phyloP scores from a whole-genome alignment of 37 sponge, comb jelly and placozoan species.

The Halichondria panicea region DNA sequence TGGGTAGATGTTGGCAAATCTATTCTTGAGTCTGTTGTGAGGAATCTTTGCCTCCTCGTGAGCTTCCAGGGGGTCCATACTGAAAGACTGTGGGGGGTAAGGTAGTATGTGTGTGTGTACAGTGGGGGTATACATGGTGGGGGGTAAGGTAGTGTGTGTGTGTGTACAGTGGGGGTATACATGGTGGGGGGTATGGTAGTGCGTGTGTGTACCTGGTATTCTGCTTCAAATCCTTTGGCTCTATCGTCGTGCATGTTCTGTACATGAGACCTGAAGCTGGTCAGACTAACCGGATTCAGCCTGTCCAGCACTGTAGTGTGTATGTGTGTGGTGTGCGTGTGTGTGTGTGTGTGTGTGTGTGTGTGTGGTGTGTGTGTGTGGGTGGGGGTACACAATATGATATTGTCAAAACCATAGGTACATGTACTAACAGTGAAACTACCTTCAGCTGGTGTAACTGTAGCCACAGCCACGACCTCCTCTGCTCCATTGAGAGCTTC shows the following conservation, averaged over 20 bases:
- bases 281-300: conserved; percentile 37
- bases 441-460: no score
- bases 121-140: not conserved
- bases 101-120: not conserved
- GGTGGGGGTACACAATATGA: no score
- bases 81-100: conserved; percentile 21
- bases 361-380: no score
- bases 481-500: no score
- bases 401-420: no score
- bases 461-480: no score
- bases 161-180: no score
- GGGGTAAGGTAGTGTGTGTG: not conserved
- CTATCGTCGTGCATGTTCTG: conserved; percentile 51
- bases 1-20: conserved; percentile 80
- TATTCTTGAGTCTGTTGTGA: conserved; percentile 62
- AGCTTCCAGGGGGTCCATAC: conserved; percentile 23
- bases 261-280: conserved; percentile 70
- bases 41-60: conserved; percentile 36
- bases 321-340: no score
- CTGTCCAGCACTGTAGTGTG: conserved; percentile 52
- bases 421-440: no score
- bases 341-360: no score
- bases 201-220: conserved; percentile 59
- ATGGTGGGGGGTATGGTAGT: not conserved
- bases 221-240: conserved; percentile 71